Evolutionary conservation across 2,888 invertebrate genomes (phyloP).

Genomic region (Macrophya annulata): DNA sequence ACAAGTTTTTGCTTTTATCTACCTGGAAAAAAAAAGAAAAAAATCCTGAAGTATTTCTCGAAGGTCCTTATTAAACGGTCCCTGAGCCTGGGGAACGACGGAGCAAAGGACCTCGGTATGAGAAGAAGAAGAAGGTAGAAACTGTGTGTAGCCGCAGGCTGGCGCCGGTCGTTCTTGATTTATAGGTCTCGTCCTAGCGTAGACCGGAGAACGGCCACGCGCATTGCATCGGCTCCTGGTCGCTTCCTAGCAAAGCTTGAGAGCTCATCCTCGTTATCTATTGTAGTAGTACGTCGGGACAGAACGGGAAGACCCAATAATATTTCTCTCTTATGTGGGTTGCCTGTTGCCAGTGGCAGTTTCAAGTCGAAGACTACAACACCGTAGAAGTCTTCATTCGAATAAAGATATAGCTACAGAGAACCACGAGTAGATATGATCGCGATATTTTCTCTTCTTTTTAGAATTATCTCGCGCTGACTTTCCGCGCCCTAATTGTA

Average conservation of each 20-base stretch:
- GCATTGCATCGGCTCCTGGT: conserved; percentile 56
- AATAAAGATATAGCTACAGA: neutral
- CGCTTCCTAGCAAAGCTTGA: conserved; percentile 55
- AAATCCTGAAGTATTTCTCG: neutral
- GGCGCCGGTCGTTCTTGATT: conserved; percentile 74
- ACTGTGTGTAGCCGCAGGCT: conserved; percentile 60
- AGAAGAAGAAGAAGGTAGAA: conserved; percentile 28
- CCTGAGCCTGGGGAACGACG: neutral
- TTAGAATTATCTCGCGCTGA: neutral
- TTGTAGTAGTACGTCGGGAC: conserved; percentile 50
- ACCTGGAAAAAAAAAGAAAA: neutral
- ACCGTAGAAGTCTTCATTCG: conserved; percentile 62
- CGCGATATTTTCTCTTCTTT: conserved; percentile 57
- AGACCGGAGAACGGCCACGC: conserved; percentile 60
- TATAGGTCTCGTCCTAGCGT: conserved; percentile 67
- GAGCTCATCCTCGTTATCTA: conserved; percentile 60
- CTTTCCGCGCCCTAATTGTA: conserved; percentile 3
- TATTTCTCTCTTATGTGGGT: conserved; percentile 54
- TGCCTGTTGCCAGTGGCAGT: conserved; percentile 13
- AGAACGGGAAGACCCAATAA: conserved; percentile 62
- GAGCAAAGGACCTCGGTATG: conserved; percentile 11
- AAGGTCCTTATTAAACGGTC: conserved; percentile 44
- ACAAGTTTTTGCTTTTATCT: neutral
- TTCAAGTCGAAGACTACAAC: conserved; percentile 17
- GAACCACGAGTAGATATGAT: conserved; percentile 56